Evolutionary conservation across 2,797 vertebrate species (phyloP).

Genomic region (Anguilla anguilla): DNA sequence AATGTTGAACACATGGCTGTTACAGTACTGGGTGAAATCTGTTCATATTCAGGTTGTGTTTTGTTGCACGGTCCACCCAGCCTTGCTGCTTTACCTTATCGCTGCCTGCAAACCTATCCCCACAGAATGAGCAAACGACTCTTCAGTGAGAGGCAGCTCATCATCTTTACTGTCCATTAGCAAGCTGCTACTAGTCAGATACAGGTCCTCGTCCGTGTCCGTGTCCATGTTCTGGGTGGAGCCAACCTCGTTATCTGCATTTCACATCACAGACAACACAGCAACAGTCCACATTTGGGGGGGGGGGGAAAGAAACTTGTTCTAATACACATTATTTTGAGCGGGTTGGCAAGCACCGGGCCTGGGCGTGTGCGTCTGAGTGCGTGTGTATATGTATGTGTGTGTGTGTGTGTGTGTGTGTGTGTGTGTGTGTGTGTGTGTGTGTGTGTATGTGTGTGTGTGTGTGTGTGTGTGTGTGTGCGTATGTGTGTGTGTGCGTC

Average conservation of each 20-base stretch:
- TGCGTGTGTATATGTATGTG: no score
- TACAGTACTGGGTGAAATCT: not conserved
- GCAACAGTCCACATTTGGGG: not conserved
- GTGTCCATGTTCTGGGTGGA: constrained; percentile 13
- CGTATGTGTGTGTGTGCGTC: not conserved
- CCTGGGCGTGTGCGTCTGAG: no score
- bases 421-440: no score
- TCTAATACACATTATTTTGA: no score
- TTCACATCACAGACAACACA: not conserved
- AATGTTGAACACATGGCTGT: not conserved
- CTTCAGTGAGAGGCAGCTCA: constrained; percentile 42
- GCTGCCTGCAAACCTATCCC: constrained; percentile 38
- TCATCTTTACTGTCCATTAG: constrained; percentile 50
- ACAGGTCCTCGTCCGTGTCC: constrained; percentile 49
- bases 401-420: no score
- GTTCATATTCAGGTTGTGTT: no score
- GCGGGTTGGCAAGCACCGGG: no score
- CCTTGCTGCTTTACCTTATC: constrained; percentile 56
- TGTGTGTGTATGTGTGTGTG: not conserved
- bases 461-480: not conserved
- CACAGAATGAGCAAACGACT: constrained; percentile 14
- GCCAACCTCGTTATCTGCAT: constrained; percentile 48
- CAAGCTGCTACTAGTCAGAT: constrained; percentile 22
- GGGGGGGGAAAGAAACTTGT: no score
- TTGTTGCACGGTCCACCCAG: not conserved